These are phyloP conservation scores for Meganola albula DNA, from an alignment of 2,888 invertebrate species.

Conservation along the genomic window DNA sequence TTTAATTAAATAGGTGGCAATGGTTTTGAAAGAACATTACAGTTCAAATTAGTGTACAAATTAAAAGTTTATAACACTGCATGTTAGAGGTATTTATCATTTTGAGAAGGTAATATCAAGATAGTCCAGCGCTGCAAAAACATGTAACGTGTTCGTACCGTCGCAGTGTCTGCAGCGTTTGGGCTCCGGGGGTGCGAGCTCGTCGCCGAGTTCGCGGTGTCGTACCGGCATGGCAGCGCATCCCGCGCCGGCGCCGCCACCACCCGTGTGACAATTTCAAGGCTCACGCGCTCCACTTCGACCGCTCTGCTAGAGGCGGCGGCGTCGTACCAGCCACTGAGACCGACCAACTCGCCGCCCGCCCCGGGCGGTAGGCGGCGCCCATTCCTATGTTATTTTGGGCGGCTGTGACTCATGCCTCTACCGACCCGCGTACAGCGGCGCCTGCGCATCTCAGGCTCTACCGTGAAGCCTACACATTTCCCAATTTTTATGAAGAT, in stretches of 20 bases:
- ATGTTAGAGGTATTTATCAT: constrained; percentile 26
- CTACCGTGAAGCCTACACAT: constrained; percentile 46
- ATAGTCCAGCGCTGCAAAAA: constrained; percentile 36
- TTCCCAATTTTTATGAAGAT: no score
- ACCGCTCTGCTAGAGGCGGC: constrained; percentile 69
- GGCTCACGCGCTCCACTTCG: constrained; percentile 55
- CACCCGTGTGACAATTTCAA: constrained; percentile 56
- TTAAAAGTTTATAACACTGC: constrained; percentile 27
- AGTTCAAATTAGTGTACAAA: no score
- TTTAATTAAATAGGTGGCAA: no score
- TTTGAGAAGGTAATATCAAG: constrained; percentile 27
- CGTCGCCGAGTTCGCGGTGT: constrained; percentile 77
- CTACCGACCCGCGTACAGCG: constrained; percentile 52
- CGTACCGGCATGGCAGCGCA: constrained; percentile 79
- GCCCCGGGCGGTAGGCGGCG: constrained; percentile 76
- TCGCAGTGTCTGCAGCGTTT: constrained; percentile 96
- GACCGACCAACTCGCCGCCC: constrained; percentile 61
- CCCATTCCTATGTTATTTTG: constrained; percentile 69
- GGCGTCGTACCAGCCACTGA: constrained; percentile 74
- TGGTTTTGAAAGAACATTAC: no score
- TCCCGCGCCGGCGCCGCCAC: constrained; percentile 74
- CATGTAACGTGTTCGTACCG: constrained; percentile 77
- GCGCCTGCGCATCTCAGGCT: constrained; percentile 69
- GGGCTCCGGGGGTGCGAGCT: constrained; percentile 84
- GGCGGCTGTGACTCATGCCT: constrained; percentile 70